phyloP scores from a whole-genome alignment of 2,113 vertebrate species.

The Psilopogon haemacephalus region DNA sequence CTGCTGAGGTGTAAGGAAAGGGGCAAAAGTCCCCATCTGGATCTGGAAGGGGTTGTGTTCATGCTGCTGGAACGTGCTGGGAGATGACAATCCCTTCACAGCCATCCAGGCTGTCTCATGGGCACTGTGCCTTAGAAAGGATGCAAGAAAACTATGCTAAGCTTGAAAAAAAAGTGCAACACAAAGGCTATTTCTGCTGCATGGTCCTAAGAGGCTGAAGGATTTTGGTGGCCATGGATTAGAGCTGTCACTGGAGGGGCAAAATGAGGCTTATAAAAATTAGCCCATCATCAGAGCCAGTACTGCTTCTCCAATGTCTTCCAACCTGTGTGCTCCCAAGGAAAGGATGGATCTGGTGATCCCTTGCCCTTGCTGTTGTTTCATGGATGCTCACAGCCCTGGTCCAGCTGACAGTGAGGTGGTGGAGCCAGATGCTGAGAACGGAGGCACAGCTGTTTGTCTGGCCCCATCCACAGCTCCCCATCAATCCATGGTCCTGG shows the following conservation, averaged over 20 bases:
- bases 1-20: background rate
- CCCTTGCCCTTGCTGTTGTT: background rate
- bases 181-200: background rate
- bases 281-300: rapidly evolving
- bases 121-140: background rate
- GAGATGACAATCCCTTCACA: background rate
- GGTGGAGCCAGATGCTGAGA: background rate
- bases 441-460: background rate
- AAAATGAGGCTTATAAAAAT: background rate
- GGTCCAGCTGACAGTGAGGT: background rate
- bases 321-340: background rate
- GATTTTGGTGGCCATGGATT: background rate
- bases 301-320: rapidly evolving
- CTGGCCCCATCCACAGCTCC: background rate
- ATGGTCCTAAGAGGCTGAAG: background rate
- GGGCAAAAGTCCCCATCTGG: background rate
- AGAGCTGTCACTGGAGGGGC: background rate
- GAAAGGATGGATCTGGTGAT: background rate
- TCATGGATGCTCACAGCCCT: background rate
- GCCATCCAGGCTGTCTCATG: rapidly evolving
- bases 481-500: background rate
- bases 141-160: background rate
- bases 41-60: rapidly evolving
- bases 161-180: background rate
- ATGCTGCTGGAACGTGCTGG: rapidly evolving